These are phyloP conservation scores for Sorex maritimensis DNA, from an alignment of 2,797 vertebrate genomes.

Conservation along the genomic window DNA sequence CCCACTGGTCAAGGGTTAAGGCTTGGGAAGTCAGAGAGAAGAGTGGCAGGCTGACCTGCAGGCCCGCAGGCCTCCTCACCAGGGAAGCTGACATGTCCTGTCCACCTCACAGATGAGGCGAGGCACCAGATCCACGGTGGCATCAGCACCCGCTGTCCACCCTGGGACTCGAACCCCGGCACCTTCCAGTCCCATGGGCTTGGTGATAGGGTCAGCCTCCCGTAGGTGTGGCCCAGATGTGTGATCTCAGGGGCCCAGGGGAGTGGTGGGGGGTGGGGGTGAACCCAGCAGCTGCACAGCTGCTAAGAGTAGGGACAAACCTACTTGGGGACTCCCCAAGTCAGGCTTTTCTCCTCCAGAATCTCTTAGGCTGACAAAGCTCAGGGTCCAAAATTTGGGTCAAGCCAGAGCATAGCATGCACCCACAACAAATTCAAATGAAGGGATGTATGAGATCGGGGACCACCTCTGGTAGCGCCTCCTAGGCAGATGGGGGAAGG, in stretches of 20 bases:
- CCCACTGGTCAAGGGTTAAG: constrained; percentile 94
- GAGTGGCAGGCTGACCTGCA: background rate
- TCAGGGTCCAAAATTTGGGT: background rate
- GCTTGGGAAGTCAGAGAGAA: constrained; percentile 79
- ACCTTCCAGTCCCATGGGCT: background rate
- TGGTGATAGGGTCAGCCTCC: background rate
- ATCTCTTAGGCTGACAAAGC: background rate
- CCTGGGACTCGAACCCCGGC: background rate
- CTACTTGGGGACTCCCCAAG: background rate
- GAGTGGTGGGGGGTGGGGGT: too few species aligned
- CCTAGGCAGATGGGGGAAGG: background rate
- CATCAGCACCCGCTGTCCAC: background rate
- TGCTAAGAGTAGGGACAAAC: background rate
- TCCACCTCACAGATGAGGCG: background rate
- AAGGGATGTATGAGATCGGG: background rate
- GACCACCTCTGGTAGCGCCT: background rate
- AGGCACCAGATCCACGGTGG: background rate
- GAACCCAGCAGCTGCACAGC: too few species aligned
- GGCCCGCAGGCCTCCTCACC: background rate
- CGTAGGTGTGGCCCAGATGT: too few species aligned
- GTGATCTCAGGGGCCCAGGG: too few species aligned
- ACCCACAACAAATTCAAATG: background rate
- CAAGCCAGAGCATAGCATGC: background rate
- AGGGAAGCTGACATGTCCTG: background rate
- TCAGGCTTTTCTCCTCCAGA: background rate